These are phyloP conservation scores for Sclerurus mexicanus DNA, from an alignment of 2,113 vertebrate species.

Conservation along the genomic window DNA sequence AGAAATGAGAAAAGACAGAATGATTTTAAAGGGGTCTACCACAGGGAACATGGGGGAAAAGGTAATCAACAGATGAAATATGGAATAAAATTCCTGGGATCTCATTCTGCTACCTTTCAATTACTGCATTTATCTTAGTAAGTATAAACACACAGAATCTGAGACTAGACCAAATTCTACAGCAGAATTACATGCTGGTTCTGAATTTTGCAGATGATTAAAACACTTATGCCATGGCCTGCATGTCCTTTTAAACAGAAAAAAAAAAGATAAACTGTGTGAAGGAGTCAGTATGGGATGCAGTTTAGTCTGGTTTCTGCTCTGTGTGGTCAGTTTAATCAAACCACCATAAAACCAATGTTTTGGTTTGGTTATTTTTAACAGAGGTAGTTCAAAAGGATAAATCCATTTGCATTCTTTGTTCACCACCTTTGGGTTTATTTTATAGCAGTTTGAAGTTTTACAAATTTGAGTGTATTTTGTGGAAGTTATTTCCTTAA, in stretches of 20 bases:
- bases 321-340: not conserved
- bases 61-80: constrained; percentile 31
- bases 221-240: not conserved
- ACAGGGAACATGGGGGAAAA: not conserved
- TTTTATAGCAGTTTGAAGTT: not conserved
- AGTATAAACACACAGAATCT: not conserved
- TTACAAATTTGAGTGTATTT: not conserved
- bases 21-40: not conserved
- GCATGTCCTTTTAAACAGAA: not conserved
- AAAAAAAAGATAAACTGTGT: not conserved
- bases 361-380: not conserved
- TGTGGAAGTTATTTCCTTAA: not conserved
- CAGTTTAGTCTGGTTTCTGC: not conserved
- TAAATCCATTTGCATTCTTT: not conserved
- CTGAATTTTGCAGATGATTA: not conserved
- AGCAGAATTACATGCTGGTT: not conserved
- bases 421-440: not conserved
- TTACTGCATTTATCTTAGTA: not conserved
- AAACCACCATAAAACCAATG: not conserved
- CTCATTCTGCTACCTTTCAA: not conserved
- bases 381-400: not conserved
- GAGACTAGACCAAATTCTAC: not conserved
- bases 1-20: not conserved
- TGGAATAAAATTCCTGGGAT: not conserved
- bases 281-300: not conserved